Evolutionary conservation across 2,113 vertebrate genomes (phyloP).

Genomic region (Microcebus griseorufus): DNA sequence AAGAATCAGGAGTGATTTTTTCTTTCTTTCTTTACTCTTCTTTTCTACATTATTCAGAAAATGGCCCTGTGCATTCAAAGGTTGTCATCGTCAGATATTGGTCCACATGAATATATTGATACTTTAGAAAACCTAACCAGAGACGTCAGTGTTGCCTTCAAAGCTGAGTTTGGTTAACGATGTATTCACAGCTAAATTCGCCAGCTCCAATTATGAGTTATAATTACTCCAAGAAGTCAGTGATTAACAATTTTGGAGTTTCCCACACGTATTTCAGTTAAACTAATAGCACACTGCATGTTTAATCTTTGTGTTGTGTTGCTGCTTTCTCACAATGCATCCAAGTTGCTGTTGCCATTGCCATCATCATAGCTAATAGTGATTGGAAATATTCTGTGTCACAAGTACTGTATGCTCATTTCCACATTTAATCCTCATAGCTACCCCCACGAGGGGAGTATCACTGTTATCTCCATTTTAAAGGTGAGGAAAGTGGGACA

Average conservation of each 20-base stretch:
- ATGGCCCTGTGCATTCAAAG: slow-evolving; percentile 31
- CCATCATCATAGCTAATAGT: neutral
- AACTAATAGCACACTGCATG: neutral
- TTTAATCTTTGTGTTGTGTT: neutral
- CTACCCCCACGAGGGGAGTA: too few species aligned
- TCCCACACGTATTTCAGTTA: neutral
- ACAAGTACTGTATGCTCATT: neutral
- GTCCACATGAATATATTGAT: neutral
- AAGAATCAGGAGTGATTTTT: slow-evolving; percentile 2
- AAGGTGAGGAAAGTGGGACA: neutral
- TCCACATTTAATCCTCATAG: neutral
- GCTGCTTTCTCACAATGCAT: neutral
- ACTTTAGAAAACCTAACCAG: slow-evolving; percentile 20
- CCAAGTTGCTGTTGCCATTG: neutral
- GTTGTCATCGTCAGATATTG: neutral
- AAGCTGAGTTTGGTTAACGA: slow-evolving; percentile 32
- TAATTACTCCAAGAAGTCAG: slow-evolving; percentile 46
- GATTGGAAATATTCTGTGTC: neutral
- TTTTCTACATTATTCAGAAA: slow-evolving; percentile 61
- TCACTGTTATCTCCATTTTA: neutral
- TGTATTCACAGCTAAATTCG: neutral
- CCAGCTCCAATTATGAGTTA: slow-evolving; percentile 25
- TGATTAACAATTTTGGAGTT: neutral
- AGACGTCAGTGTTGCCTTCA: slow-evolving; percentile 40
- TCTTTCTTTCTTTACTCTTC: neutral